Evolutionary conservation across 2,888 invertebrate genomes (phyloP).

Genomic region (Brachylomia viminalis): DNA sequence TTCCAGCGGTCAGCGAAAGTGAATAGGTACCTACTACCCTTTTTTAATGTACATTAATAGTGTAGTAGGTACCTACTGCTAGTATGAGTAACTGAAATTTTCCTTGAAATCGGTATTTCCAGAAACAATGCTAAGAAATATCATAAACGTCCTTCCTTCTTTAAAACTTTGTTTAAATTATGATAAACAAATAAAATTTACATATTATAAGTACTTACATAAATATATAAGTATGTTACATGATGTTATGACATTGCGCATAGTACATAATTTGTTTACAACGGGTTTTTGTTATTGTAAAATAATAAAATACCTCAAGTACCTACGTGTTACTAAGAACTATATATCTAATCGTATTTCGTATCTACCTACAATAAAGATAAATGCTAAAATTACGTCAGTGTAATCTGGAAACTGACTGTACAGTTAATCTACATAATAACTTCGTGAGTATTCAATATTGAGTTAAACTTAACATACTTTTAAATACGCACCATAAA

Average conservation of each 20-base stretch:
- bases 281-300: constrained; percentile 36
- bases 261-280: constrained; percentile 54
- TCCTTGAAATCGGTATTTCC: constrained; percentile 23
- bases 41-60: neutral
- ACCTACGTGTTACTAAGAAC: neutral
- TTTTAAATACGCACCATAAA: neutral
- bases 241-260: constrained; percentile 9
- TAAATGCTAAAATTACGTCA: constrained; percentile 27
- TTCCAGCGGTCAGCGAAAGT: no score
- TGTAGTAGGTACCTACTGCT: no score
- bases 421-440: constrained; percentile 27
- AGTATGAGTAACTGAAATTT: neutral
- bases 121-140: constrained; percentile 19
- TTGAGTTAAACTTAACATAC: neutral
- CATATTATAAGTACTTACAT: no score
- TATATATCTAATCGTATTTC: constrained; percentile 1
- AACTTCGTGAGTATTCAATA: neutral
- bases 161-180: constrained; percentile 27
- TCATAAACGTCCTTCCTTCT: constrained; percentile 22
- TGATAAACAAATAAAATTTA: constrained; percentile 29
- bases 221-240: constrained; percentile 11
- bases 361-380: constrained; percentile 11
- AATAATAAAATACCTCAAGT: constrained; percentile 26
- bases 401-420: constrained; percentile 14
- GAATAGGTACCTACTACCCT: neutral